These are phyloP conservation scores for Echiichthys vipera DNA, from an alignment of 2,797 vertebrate genomes.

Conservation along the genomic window DNA sequence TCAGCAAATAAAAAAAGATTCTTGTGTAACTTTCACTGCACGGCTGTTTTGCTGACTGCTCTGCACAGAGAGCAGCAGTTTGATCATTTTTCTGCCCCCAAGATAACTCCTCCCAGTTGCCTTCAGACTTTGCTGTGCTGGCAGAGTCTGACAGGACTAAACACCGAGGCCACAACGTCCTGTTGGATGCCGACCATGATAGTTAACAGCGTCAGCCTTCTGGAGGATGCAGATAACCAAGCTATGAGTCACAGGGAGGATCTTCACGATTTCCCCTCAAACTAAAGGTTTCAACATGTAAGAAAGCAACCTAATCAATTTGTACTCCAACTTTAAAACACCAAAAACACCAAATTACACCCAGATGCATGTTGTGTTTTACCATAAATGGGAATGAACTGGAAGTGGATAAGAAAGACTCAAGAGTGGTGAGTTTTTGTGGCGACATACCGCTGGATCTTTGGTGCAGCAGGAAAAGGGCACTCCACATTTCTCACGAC, in stretches of 20 bases:
- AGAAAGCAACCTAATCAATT: background rate
- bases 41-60: conserved; percentile 24
- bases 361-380: background rate
- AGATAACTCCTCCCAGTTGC: conserved; percentile 40
- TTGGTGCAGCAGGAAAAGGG: conserved; percentile 99
- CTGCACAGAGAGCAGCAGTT: conserved; percentile 31
- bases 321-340: background rate
- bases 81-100: conserved; percentile 40
- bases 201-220: conserved; percentile 35
- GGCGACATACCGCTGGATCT: conserved; percentile 92
- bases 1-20: conserved; percentile 35
- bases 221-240: conserved; percentile 66
- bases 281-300: conserved; percentile 25
- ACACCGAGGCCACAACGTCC: conserved; percentile 52
- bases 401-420: background rate
- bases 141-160: conserved; percentile 49
- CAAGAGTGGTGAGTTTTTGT: background rate
- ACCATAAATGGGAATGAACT: conserved; percentile 2
- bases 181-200: conserved; percentile 57
- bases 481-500: conserved; percentile 96
- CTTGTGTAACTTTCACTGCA: conserved; percentile 21
- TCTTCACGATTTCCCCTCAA: conserved; percentile 9
- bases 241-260: conserved; percentile 32
- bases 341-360: conserved; percentile 11
- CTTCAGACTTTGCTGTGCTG: conserved; percentile 45